Evolutionary conservation across 53 echinoderm and acorn worm genomes (phyloP), one percentile per base, ranked within the genome.

Genomic region (Echinometra lucunter): DNA sequence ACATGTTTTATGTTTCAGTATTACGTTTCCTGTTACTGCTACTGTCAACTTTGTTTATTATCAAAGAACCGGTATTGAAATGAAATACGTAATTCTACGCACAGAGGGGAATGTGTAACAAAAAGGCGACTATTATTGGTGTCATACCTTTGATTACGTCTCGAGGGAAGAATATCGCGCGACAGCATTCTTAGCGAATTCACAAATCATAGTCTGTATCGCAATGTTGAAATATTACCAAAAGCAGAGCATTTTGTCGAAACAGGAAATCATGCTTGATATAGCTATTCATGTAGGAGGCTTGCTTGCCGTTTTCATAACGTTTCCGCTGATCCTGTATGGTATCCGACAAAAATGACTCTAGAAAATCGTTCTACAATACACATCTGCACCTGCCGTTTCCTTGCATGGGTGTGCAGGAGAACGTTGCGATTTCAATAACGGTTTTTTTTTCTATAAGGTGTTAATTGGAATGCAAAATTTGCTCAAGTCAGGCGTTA

Each of bases 321-420:
- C 38, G 78, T 19, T 78, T 78, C 78, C 78, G 78, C 42, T 42
- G 7, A 4, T 19, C 38, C 16, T 40, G 78, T 78, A 78, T 21
- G 78, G 78, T 78, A 78, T 72, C 72, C 78, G 78, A 40, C 23
- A 78, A 78, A 78, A 35, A 38, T 78, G 13, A 38, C 78, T 21
- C 38, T 6, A 6, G 34, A 35, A 40, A 78, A 78, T 78, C 78
- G 78, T 6, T 78, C 42, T 19, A 40, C 10, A 40, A 17, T 4
- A 78, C 78, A 78, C 78, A 40, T 78, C 38, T 4, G 78, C 78
- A 78, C 78, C 78, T 78, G 78, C 19, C 18, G 1, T 1, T 78
- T 16, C 21, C 7, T 21, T 19, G 38, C 19, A n/a, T n/a, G n/a
- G n/a, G n/a, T n/a, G n/a, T n/a, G n/a, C n/a, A n/a, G n/a, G n/a